Evolutionary conservation across 2,797 vertebrate species (phyloP), one percentile per base, ranked within the genome.

Genomic region (Enteromius fasciolatus): DNA sequence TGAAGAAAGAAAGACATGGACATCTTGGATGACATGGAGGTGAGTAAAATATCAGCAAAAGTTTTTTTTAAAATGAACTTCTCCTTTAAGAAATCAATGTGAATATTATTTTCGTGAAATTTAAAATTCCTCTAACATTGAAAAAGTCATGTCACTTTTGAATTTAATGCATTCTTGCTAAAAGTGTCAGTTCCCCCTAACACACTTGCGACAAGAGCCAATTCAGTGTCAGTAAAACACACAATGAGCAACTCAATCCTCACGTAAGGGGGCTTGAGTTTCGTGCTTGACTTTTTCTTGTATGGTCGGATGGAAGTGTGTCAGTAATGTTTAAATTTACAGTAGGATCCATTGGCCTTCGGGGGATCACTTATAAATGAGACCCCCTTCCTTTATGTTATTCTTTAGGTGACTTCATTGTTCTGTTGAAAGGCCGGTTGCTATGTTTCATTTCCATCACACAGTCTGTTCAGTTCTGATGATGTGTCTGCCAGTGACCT

Each of bases 291-390:
- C 9, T 52, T 63, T 54, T 41, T 72, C 15, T 23, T 46, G 57
- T 64, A 20, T 11, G n/a, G 28, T 57, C 14, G 33, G 20, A 28
- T 64, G 50, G 23, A 79, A 63, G 64, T 59, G 31, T 41, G 39
- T 82, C 72, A 67, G 41, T 46, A 33, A 67, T 39, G 39, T 63
- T 69, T 74, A 73, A 48, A 54, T 46, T 61, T 80, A 72, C 78
- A 70, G 66, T 68, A 68, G 15, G 12, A 52, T 70, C 4, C 25
- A 36, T 52, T 31, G 66, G 57, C 68, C 66, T 69, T 36, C 20
- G 15, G 9, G 36, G 36, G 39, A 74, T 75, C 20, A 17, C 67
- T 41, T 81, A 52, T 61, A 18, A 69, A 14, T 7, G n/a, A 79
- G 64, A 59, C 36, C 25, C 23, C 20, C 23, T 61, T 54, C 61